Evolutionary conservation across 1,140 invertebrate species (phyloP).

Genomic region (Caenorhabditis latens): DNA sequence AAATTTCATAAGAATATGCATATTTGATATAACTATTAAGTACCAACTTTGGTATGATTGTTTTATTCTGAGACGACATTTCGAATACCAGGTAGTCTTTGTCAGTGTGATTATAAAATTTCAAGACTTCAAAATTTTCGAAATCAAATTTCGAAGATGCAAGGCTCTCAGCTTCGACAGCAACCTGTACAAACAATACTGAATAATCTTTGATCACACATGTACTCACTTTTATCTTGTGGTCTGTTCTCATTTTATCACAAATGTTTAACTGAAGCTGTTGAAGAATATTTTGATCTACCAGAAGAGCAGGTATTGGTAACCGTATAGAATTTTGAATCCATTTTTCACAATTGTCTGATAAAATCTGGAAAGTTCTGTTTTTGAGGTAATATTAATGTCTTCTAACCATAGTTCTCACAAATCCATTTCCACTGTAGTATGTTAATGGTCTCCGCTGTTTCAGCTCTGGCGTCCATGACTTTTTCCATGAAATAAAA

Average conservation of each 20-base stretch:
- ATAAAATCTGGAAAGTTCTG: background rate
- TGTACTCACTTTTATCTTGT: background rate
- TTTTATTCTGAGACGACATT: background rate
- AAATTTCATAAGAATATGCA: background rate
- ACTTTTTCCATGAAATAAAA: background rate
- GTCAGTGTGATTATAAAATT: background rate
- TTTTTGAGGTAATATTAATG: background rate
- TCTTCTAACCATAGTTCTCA: background rate
- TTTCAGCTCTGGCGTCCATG: background rate
- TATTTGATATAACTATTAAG: background rate
- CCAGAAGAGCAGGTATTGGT: background rate
- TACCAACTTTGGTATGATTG: background rate
- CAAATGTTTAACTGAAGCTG: background rate
- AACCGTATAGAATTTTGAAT: background rate
- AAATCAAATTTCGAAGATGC: background rate
- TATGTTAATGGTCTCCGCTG: background rate
- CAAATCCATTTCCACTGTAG: background rate
- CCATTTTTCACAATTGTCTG: background rate
- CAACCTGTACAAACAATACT: background rate
- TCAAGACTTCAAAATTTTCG: background rate
- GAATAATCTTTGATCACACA: background rate
- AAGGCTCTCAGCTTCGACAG: background rate
- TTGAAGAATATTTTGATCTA: background rate
- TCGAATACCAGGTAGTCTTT: background rate
- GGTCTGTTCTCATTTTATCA: background rate